Evolutionary conservation across 2,113 vertebrate genomes (phyloP).

Genomic region (Scortum barcoo): DNA sequence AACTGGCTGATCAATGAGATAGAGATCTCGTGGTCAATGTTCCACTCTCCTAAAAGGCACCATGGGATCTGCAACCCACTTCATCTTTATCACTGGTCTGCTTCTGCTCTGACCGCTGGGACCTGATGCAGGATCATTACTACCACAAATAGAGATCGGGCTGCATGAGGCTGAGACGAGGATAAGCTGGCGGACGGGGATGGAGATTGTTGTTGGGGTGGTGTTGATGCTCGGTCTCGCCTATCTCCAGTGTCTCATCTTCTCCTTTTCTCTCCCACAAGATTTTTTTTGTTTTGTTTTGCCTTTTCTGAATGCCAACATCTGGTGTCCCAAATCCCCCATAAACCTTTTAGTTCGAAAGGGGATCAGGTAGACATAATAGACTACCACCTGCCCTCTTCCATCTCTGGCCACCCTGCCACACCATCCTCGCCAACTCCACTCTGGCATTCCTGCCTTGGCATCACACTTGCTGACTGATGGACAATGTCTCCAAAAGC

Average conservation of each 20-base stretch:
- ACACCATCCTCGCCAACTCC: constrained; percentile 54
- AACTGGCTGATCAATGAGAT: constrained; percentile 75
- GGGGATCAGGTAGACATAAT: constrained; percentile 69
- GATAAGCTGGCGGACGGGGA: constrained; percentile 38
- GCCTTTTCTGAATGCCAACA: constrained; percentile 64
- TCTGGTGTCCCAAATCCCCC: constrained; percentile 61
- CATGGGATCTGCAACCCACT: constrained; percentile 70
- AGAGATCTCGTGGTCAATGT: constrained; percentile 79
- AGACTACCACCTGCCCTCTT: constrained; percentile 68
- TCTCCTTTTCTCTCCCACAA: constrained; percentile 3
- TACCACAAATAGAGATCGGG: constrained; percentile 72
- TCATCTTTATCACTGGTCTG: constrained; percentile 78
- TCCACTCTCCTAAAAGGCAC: constrained; percentile 76
- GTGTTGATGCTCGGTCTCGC: constrained; percentile 20
- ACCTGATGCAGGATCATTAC: constrained; percentile 72
- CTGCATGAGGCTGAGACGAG: constrained; percentile 44
- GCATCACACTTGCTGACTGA: constrained; percentile 75
- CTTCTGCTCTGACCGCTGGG: constrained; percentile 63
- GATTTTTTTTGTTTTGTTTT: constrained; percentile 39
- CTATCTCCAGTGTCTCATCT: constrained; percentile 33
- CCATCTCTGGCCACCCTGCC: constrained; percentile 44
- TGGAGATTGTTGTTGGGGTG: constrained; percentile 27
- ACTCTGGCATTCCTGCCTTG: constrained; percentile 55
- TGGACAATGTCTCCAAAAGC: constrained; percentile 75
- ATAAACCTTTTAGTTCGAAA: constrained; percentile 63